These are phyloP conservation scores for Caenorhabditis parvicauda DNA, from an alignment of 2,888 invertebrate species.

Conservation along the genomic window DNA sequence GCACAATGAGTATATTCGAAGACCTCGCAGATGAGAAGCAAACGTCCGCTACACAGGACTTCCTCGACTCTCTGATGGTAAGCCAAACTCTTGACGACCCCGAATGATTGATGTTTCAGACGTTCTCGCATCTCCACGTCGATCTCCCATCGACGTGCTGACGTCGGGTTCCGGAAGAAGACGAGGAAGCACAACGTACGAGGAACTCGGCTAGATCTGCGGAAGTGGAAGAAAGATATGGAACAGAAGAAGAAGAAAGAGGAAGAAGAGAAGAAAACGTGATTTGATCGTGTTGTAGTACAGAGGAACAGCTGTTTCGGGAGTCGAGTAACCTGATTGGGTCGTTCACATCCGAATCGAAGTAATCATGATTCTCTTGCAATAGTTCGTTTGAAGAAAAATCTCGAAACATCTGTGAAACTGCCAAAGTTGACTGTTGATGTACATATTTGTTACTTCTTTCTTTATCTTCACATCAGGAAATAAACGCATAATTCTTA, in stretches of 20 bases:
- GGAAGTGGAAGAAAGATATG: slow-evolving; percentile 20
- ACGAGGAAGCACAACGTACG: slow-evolving; percentile 36
- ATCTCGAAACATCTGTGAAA: too few relatives aligned
- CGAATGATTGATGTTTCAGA: slow-evolving; percentile 10
- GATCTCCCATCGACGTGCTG: slow-evolving; percentile 28
- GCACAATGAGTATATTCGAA: slow-evolving; percentile 19
- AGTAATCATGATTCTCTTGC: too few relatives aligned
- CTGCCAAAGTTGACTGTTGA: too few relatives aligned
- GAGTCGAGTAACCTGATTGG: too few relatives aligned
- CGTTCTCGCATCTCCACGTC: slow-evolving; percentile 15
- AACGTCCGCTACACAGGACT: neutral
- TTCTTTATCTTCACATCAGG: too few relatives aligned
- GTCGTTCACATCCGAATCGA: too few relatives aligned
- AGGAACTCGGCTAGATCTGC: slow-evolving; percentile 17
- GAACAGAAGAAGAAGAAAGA: slow-evolving; percentile 6
- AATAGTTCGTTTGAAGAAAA: too few relatives aligned
- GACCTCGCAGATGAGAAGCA: slow-evolving; percentile 27
- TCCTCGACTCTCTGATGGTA: neutral
- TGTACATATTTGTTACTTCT: too few relatives aligned
- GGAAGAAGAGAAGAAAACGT: slow-evolving; percentile 11
- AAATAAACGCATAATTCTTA: too few relatives aligned
- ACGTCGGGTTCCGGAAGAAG: slow-evolving; percentile 36
- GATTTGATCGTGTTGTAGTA: too few relatives aligned
- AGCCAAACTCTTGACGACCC: slow-evolving; percentile 17
- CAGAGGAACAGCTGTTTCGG: too few relatives aligned